Conservation (phyloP, 2,888 invertebrate species). For the Phrixothrix hirtus region DNA sequence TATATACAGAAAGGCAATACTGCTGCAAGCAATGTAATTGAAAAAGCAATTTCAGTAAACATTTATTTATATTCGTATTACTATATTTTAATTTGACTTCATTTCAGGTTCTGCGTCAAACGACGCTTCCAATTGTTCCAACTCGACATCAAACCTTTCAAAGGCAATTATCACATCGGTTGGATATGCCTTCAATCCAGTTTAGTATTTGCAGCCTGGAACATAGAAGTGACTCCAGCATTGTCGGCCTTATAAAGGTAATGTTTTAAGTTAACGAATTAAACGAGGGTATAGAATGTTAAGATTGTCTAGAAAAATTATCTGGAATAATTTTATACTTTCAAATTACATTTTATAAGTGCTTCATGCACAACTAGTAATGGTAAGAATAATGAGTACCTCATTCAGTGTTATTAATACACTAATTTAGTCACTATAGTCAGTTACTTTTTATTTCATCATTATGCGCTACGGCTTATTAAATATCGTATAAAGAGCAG, state of each 20-base stretch:
- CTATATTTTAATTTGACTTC: constrained; percentile 9
- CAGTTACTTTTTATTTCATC: no score
- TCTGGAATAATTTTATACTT: background rate
- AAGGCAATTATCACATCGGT: constrained; percentile 76
- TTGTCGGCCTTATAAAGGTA: constrained; percentile 76
- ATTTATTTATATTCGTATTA: no score
- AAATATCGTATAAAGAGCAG: no score
- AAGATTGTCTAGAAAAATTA: background rate
- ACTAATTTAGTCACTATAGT: no score
- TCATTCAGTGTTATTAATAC: no score
- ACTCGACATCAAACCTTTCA: constrained; percentile 82
- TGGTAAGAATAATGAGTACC: no score
- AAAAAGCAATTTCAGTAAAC: no score
- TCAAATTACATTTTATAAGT: no score
- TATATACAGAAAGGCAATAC: no score
- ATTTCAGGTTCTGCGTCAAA: constrained; percentile 74
- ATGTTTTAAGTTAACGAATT: constrained; percentile 31
- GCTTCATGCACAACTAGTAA: no score
- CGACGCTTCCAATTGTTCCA: constrained; percentile 80
- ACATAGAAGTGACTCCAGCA: constrained; percentile 68
- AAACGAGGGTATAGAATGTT: background rate
- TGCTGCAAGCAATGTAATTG: no score
- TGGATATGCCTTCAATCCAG: constrained; percentile 73
- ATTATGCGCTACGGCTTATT: no score
- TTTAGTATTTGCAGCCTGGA: constrained; percentile 78